Percentiles rank a stretch among this genome's conserved stretches.
Evolutionary conservation across 2,797 vertebrate genomes (phyloP).

Genomic region (Spondyliosoma cantharus): DNA sequence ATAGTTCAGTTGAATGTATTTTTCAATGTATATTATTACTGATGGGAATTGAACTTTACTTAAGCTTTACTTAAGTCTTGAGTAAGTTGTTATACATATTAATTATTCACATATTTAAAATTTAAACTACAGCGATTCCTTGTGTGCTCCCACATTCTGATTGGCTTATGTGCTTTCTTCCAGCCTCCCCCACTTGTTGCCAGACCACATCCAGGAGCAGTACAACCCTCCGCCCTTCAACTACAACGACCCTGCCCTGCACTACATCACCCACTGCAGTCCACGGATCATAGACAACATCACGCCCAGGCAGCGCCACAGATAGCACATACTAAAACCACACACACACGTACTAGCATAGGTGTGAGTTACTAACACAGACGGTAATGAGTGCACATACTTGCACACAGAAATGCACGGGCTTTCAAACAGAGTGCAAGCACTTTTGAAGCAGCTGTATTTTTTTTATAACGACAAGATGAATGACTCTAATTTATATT

Average conservation of each 20-base stretch:
- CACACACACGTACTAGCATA: not conserved
- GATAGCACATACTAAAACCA: conserved; percentile 56
- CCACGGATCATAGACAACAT: conserved; percentile 81
- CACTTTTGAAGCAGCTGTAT: conserved; percentile 35
- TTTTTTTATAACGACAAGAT: conserved; percentile 49
- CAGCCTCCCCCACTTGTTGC: conserved; percentile 82
- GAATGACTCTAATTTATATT: conserved; percentile 65
- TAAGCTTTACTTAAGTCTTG: too few species aligned
- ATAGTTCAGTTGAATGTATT: too few species aligned
- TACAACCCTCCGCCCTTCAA: conserved; percentile 79
- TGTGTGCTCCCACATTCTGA: conserved; percentile 33
- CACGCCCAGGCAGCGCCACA: conserved; percentile 63
- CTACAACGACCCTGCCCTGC: conserved; percentile 82
- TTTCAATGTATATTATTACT: too few species aligned
- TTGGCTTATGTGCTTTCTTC: conserved; percentile 24
- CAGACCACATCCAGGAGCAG: conserved; percentile 78
- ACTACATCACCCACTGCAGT: conserved; percentile 85
- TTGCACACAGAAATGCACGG: conserved; percentile 12
- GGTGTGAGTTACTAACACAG: not conserved
- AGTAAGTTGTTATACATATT: too few species aligned
- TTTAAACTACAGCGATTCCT: not conserved
- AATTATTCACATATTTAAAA: too few species aligned
- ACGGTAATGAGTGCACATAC: not conserved
- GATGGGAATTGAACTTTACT: too few species aligned
- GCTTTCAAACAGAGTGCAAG: conserved; percentile 10